Evolutionary conservation across 2,797 vertebrate species (phyloP).

Genomic region (Diceros bicornis): DNA sequence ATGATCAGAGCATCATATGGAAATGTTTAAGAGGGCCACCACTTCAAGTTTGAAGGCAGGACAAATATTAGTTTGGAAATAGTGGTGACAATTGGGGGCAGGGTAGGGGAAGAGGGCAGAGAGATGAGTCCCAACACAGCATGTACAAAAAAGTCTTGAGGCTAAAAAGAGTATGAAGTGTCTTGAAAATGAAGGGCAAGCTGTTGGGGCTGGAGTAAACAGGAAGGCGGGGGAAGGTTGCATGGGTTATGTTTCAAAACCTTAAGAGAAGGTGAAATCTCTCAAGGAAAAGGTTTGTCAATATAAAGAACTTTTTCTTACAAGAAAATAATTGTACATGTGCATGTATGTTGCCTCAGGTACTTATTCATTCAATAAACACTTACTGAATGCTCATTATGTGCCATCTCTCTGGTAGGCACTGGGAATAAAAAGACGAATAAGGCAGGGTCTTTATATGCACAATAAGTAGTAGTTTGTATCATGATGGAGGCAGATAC

Average conservation of each 20-base stretch:
- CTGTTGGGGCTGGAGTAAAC: neutral
- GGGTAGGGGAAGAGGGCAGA: neutral
- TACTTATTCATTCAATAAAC: neutral
- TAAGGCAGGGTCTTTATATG: neutral
- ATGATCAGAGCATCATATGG: neutral
- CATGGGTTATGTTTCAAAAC: conserved; percentile 2
- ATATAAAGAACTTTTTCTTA: neutral
- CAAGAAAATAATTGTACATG: neutral
- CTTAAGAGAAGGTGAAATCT: neutral
- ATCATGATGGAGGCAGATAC: neutral
- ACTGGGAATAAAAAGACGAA: neutral
- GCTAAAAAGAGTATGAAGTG: neutral
- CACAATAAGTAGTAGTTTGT: neutral
- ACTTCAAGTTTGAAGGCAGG: neutral
- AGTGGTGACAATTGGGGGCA: neutral
- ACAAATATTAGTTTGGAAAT: conserved; percentile 29
- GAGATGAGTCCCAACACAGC: neutral
- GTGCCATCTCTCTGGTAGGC: neutral
- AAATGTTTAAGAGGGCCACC: neutral
- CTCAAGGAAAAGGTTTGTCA: neutral
- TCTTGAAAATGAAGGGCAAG: neutral
- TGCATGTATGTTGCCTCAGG: neutral
- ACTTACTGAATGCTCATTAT: neutral
- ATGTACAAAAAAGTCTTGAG: neutral
- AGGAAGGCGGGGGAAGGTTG: neutral